Base-by-base conservation (phyloP, 2,797 vertebrate species). In the Graptemys geographica region DNA sequence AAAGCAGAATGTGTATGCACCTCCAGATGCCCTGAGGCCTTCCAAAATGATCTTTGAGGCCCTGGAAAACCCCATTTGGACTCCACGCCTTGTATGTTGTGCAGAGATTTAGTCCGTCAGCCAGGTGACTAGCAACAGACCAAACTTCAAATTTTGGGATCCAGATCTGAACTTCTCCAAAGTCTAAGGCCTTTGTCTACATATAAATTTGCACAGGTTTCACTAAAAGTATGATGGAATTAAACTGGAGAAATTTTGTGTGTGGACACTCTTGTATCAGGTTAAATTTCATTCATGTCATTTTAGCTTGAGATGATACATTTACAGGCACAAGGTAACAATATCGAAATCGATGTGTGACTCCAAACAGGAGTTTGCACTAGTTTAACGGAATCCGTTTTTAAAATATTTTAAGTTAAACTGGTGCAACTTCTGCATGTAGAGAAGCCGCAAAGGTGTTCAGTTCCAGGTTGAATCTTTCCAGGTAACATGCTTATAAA, bases 31-130 rank as follows among this genome's bases (percentile, higher is more conserved):
- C 79, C 85, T 52, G 56, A 83, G 88, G 86, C 62, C 16, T n/a
- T 92, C 92, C 85, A 82, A 90, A 87, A 76, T 93, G 91, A 78
- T 55, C 27, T 94, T 62, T 95, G 82, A 37, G 37, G 44, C 6
- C 8, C 27, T 18, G 8, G 44, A 49, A 78, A 28, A 31, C 13
- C 27, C 74, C 44, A 49, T 78, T 55, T 87, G 84, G 82, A 87
- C 82, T 51, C 16, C 27, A 23, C 25, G 4, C 10, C 0, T 18
- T 83, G 31, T 79, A 16, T 31, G 6, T 16, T 53, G 1, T 72
- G 25, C 16, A 52, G 16, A 41, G 6, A 33, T 19, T 72, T 0
- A 2, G 1, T 15, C 52, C 12, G 2, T 87, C 93, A 57, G 31
- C 92, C 74, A 59, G 51, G 47, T 5, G 53, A 56, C 82, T 74